Conservation (phyloP, 2,113 vertebrate genomes). For the Xiphias gladius region DNA sequence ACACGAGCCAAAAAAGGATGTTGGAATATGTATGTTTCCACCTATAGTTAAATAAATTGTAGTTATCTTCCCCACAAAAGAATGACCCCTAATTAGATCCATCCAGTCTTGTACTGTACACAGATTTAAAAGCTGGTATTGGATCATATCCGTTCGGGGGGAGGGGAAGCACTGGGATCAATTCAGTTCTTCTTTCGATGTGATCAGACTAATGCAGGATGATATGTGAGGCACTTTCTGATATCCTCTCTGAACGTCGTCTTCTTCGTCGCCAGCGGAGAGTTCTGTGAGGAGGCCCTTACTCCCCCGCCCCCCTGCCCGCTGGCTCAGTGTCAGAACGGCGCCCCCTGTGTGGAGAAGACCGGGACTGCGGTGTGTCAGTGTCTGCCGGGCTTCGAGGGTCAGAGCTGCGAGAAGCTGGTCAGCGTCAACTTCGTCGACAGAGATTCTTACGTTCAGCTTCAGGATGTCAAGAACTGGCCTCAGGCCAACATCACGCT, state of each 20-base stretch:
- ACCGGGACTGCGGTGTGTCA: conserved; percentile 86
- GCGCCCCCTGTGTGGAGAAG: conserved; percentile 88
- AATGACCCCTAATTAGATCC: no score
- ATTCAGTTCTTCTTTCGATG: no score
- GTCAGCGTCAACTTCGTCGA: conserved; percentile 97
- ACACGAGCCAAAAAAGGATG: no score
- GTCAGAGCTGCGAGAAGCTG: conserved; percentile 93
- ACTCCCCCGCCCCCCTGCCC: conserved; percentile 84
- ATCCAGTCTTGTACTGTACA: no score
- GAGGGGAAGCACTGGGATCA: no score
- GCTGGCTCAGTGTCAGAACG: conserved; percentile 90
- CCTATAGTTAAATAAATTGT: no score
- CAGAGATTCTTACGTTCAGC: conserved; percentile 93
- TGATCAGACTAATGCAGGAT: not conserved
- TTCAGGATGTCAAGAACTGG: conserved; percentile 95
- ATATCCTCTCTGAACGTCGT: not conserved
- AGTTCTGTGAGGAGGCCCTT: conserved; percentile 89
- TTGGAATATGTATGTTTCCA: no score
- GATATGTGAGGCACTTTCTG: not conserved
- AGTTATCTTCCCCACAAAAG: no score
- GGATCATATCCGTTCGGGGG: no score
- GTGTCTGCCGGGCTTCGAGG: conserved; percentile 92
- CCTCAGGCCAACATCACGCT: conserved; percentile 96
- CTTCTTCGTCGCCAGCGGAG: conserved; percentile 83
- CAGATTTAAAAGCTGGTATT: no score